A percentile compares a stretch with the other conserved stretches of the same genome.
Conservation (phyloP, 2,888 invertebrate genomes). For the Drosophila sordidapex region DNA sequence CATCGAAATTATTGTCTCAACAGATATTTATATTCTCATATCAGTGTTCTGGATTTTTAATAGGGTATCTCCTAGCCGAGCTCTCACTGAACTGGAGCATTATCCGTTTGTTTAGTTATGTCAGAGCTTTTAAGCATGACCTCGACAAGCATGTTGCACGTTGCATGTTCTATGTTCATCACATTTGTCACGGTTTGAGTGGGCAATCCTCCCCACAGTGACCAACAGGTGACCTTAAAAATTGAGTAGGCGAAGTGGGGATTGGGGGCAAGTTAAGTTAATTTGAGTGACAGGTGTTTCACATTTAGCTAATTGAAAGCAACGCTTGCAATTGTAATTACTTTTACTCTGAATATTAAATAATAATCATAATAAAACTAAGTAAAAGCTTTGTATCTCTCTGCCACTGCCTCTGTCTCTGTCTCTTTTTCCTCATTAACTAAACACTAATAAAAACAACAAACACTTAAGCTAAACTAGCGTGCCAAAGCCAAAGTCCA, state of each 20-base stretch:
- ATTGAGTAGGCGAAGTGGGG: not conserved
- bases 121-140: constrained; percentile 13
- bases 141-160: constrained; percentile 19
- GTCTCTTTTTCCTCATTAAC: not conserved
- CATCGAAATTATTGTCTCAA: not conserved
- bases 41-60: not conserved
- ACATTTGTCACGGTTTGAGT: constrained; percentile 18
- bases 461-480: constrained; percentile 35
- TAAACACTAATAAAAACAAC: constrained; percentile 11
- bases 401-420: too few relatives aligned
- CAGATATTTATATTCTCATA: not conserved
- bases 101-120: not conserved
- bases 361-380: constrained; percentile 47
- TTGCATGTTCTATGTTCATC: constrained; percentile 48
- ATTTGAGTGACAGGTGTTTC: constrained; percentile 17
- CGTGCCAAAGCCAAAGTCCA: constrained; percentile 26
- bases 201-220: constrained; percentile 15
- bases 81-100: not conserved
- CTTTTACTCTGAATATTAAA: constrained; percentile 23
- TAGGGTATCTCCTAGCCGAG: not conserved
- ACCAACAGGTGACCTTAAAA: constrained; percentile 27
- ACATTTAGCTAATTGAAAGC: constrained; percentile 56
- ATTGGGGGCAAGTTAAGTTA: not conserved
- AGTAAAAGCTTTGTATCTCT: constrained; percentile 36
- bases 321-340: constrained; percentile 38